These are phyloP conservation scores for Larimichthys crocea DNA, from an alignment of 2,113 vertebrate species.

Conservation along the genomic window DNA sequence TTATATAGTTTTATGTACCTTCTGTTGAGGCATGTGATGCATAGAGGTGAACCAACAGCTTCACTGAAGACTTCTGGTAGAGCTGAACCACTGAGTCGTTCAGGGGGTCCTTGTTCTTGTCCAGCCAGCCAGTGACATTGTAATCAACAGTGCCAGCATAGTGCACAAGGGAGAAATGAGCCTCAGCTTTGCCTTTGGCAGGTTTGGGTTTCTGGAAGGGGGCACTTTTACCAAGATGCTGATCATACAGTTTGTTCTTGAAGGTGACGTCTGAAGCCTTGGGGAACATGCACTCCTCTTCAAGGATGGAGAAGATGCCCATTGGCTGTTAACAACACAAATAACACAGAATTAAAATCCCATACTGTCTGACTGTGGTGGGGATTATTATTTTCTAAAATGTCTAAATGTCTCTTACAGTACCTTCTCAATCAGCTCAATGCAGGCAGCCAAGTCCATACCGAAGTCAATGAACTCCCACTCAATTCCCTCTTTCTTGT, in stretches of 20 bases:
- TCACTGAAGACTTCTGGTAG: constrained; percentile 78
- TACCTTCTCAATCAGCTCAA: constrained; percentile 91
- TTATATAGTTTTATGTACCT: constrained; percentile 40
- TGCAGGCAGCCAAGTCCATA: constrained; percentile 91
- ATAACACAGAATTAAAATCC: not conserved
- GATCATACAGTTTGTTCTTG: constrained; percentile 91
- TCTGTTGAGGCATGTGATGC: constrained; percentile 49
- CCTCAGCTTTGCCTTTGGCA: constrained; percentile 87
- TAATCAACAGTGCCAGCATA: constrained; percentile 90
- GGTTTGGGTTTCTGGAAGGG: constrained; percentile 92
- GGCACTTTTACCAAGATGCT: constrained; percentile 88
- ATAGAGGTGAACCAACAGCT: constrained; percentile 65
- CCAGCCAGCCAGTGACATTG: constrained; percentile 89
- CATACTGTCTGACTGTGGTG: not conserved
- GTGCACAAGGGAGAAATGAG: constrained; percentile 88
- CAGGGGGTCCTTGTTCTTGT: constrained; percentile 93
- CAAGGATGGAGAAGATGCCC: constrained; percentile 83
- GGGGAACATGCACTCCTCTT: constrained; percentile 85
- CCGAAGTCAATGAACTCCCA: constrained; percentile 93
- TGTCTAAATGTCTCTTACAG: too few relatives aligned
- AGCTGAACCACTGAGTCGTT: constrained; percentile 90
- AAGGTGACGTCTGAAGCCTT: constrained; percentile 85
- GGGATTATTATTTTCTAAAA: too few relatives aligned
- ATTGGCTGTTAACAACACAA: constrained; percentile 79
- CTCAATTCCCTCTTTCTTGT: constrained; percentile 93